These are phyloP conservation scores for Cariama cristata DNA, from an alignment of 2,113 vertebrate species.

Conservation along the genomic window DNA sequence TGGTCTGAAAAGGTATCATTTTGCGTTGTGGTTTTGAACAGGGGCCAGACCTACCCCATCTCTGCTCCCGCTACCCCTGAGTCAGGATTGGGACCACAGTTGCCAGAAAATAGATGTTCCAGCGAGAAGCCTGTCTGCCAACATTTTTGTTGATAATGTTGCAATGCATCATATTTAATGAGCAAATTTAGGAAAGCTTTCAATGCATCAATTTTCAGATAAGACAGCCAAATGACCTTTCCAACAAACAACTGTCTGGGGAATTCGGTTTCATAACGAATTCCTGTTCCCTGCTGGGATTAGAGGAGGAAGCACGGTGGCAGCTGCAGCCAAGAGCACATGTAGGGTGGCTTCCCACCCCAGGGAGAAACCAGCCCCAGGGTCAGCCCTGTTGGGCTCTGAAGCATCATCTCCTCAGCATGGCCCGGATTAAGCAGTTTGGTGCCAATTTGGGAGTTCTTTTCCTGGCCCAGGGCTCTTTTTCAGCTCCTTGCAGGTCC, in stretches of 20 bases:
- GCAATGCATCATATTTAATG: background rate
- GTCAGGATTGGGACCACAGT: background rate
- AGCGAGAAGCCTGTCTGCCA: background rate
- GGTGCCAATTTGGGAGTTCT: background rate
- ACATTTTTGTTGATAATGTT: background rate
- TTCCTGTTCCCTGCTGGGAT: background rate
- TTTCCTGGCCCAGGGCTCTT: background rate
- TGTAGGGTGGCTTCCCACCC: background rate
- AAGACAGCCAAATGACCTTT: conserved; percentile 33
- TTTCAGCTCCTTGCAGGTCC: background rate
- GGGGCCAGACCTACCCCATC: rapidly evolving
- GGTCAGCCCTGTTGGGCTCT: background rate
- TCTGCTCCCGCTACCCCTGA: no score
- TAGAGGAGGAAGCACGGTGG: background rate
- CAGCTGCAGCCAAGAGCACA: background rate
- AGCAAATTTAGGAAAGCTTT: conserved; percentile 19
- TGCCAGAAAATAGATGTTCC: background rate
- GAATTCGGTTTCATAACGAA: background rate
- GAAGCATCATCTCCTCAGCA: no score
- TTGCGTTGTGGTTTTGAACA: background rate
- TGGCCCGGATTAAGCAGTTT: background rate
- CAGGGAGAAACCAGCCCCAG: background rate
- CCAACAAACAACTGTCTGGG: background rate
- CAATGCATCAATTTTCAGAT: background rate
- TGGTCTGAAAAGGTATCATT: background rate